Evolutionary conservation across 2,888 invertebrate species (phyloP).

Genomic region (Orchesellides sinensis): DNA sequence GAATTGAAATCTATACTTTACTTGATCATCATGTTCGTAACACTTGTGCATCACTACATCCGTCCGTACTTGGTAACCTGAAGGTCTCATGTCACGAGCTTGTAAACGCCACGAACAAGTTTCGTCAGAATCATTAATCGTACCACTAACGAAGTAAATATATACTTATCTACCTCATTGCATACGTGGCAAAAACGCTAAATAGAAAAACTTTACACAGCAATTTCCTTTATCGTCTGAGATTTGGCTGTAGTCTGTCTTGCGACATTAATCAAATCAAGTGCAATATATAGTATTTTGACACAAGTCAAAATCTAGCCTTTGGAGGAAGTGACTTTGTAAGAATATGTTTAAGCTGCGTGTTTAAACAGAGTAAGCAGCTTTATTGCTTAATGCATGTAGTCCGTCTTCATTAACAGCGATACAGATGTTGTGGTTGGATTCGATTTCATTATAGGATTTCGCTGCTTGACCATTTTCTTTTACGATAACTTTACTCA

Average conservation of each 20-base stretch:
- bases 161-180: not conserved
- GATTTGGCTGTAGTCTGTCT: too few species aligned
- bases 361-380: too few species aligned
- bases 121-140: conserved; percentile 4
- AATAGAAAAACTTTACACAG: too few species aligned
- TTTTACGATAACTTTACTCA: not conserved
- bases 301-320: too few species aligned
- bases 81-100: conserved; percentile 28
- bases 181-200: too few species aligned
- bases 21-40: not conserved
- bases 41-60: not conserved
- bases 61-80: conserved; percentile 50
- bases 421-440: not conserved
- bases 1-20: not conserved
- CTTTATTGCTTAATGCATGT: not conserved
- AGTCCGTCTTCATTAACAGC: not conserved
- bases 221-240: too few species aligned
- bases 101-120: not conserved
- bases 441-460: not conserved
- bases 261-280: too few species aligned
- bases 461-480: not conserved
- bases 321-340: too few species aligned
- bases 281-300: too few species aligned
- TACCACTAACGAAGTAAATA: not conserved
- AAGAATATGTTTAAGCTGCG: too few species aligned